Evolutionary conservation across 2,113 vertebrate species (phyloP).

Genomic region (Australoheros scitulus): DNA sequence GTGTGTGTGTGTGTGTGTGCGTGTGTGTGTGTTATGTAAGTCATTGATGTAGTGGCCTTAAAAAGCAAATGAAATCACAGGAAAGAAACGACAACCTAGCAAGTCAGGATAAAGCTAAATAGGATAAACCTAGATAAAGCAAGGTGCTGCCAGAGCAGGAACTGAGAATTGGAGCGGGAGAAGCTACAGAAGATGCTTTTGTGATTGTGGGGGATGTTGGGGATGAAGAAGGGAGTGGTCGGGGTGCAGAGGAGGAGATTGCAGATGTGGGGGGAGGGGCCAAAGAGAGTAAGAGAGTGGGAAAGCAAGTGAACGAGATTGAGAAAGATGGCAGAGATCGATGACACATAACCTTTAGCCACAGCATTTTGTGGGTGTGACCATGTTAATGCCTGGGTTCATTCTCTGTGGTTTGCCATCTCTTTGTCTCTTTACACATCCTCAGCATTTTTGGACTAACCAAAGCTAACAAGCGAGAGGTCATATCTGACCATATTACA

Average conservation of each 20-base stretch:
- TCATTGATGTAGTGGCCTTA: neutral
- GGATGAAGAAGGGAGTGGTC: conserved; percentile 65
- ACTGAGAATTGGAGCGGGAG: neutral
- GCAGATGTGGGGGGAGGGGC: conserved; percentile 55
- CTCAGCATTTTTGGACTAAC: neutral
- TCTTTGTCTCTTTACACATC: neutral
- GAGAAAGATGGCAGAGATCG: conserved; percentile 33
- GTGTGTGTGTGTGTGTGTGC: neutral
- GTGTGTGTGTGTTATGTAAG: conserved; percentile 53
- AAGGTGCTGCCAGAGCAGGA: neutral
- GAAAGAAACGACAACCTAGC: neutral
- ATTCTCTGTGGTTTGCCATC: conserved; percentile 10
- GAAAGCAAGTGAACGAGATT: conserved; percentile 40
- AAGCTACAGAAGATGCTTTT: neutral
- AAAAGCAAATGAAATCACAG: neutral
- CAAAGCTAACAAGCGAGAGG: neutral
- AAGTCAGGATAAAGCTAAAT: too few species aligned
- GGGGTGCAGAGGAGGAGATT: conserved; percentile 58
- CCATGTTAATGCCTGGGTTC: conserved; percentile 2
- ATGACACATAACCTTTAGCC: conserved; percentile 54
- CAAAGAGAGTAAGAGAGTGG: conserved; percentile 11
- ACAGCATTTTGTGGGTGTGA: conserved; percentile 58
- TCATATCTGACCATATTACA: neutral
- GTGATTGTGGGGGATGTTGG: conserved; percentile 21
- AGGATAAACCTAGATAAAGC: neutral